Conservation (phyloP, 2,113 vertebrate genomes). For the Murina feae region DNA sequence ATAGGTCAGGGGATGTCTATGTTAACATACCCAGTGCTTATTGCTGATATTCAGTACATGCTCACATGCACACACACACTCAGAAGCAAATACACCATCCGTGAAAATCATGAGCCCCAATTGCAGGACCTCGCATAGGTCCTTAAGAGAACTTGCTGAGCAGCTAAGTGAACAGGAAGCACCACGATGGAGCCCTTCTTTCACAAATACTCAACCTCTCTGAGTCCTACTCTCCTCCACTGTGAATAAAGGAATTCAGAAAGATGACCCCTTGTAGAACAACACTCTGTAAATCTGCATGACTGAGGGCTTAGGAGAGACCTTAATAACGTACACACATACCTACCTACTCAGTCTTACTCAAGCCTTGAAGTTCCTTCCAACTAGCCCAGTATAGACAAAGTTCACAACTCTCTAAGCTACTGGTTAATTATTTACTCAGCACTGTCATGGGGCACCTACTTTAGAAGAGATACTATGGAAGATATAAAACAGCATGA, state of each 20-base stretch:
- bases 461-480: neutral
- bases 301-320: neutral
- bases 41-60: neutral
- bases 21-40: neutral
- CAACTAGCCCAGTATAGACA: neutral
- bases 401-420: neutral
- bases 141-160: neutral
- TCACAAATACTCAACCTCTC: neutral
- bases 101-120: neutral
- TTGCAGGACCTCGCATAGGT: neutral
- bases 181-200: neutral
- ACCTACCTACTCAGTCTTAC: neutral
- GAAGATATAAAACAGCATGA: neutral
- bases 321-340: neutral
- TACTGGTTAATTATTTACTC: neutral
- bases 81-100: neutral
- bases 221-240: neutral
- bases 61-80: neutral
- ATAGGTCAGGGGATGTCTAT: neutral
- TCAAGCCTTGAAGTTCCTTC: neutral
- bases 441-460: neutral
- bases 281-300: neutral
- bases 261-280: neutral
- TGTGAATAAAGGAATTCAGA: neutral
- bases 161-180: neutral